phyloP scores from a whole-genome alignment of 1,140 invertebrate genomes.

The Cyclina sinensis region DNA sequence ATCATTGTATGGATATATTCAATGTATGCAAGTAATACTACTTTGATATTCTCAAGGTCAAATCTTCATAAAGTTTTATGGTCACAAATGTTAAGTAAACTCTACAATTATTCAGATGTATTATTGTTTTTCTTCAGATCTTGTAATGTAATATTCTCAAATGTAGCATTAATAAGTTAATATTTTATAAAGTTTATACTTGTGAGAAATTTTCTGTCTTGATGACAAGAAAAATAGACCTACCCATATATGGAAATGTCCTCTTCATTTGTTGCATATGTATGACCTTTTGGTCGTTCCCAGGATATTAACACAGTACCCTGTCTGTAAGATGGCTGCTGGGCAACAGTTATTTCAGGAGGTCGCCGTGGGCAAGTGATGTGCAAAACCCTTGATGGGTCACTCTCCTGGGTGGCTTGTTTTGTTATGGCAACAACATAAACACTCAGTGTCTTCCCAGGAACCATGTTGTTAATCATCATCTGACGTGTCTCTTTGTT shows the following conservation, averaged over 20 bases:
- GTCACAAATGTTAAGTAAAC: too few species aligned
- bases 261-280: constrained; percentile 76
- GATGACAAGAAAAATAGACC: constrained; percentile 16
- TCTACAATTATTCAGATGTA: too few species aligned
- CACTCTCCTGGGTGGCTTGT: constrained; percentile 82
- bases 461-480: constrained; percentile 82
- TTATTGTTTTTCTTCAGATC: too few species aligned
- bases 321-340: constrained; percentile 84
- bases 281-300: constrained; percentile 81
- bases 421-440: constrained; percentile 81
- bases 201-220: too few species aligned
- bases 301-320: constrained; percentile 85
- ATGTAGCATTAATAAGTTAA: too few species aligned
- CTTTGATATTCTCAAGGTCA: too few species aligned
- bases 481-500: constrained; percentile 77
- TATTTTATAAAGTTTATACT: too few species aligned
- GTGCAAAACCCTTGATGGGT: constrained; percentile 81
- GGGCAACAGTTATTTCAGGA: constrained; percentile 77
- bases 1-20: too few species aligned
- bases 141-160: too few species aligned
- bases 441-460: constrained; percentile 83
- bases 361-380: constrained; percentile 84
- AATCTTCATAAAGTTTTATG: too few species aligned
- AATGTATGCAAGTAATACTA: too few species aligned
- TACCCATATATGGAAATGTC: constrained; percentile 83